Evolutionary conservation across 2,797 vertebrate genomes (phyloP).

Genomic region (Chromis chromis): DNA sequence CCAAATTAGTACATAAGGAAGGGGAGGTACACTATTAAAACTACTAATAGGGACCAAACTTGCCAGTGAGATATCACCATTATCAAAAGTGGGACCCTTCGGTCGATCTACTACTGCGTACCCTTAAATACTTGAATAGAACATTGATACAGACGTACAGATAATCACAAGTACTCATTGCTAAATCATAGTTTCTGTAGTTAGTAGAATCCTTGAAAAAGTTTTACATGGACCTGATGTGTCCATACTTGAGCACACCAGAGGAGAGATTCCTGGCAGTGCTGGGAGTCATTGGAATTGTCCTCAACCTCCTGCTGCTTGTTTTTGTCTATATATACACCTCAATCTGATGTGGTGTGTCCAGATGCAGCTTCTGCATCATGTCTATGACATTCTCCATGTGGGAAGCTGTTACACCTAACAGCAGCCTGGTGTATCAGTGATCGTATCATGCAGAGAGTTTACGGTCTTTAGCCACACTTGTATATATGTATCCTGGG

Average conservation of each 20-base stretch:
- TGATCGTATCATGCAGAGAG: neutral
- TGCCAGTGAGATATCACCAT: neutral
- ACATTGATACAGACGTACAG: neutral
- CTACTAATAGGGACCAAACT: constrained; percentile 27
- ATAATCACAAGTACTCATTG: neutral
- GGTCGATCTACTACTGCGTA: neutral
- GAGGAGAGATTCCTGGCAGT: constrained; percentile 82
- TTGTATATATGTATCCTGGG: constrained; percentile 28
- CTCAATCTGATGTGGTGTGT: constrained; percentile 55
- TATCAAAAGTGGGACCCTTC: neutral
- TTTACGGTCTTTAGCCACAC: neutral
- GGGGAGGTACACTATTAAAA: neutral
- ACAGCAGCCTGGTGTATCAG: neutral
- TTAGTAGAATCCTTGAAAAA: constrained; percentile 5
- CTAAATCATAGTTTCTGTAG: constrained; percentile 22
- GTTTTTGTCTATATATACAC: constrained; percentile 80
- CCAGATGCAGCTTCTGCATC: neutral
- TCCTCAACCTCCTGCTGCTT: constrained; percentile 78
- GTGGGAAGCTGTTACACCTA: neutral
- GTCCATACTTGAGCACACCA: constrained; percentile 73
- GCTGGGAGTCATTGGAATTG: constrained; percentile 77
- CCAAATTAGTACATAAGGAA: constrained; percentile 3
- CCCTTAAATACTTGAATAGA: constrained; percentile 24
- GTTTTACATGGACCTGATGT: constrained; percentile 73
- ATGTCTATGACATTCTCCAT: neutral